A percentile compares a stretch with the other conserved stretches of the same genome.
Evolutionary conservation across 2,888 invertebrate genomes (phyloP).

Genomic region (Stenchaetothrips biformis): DNA sequence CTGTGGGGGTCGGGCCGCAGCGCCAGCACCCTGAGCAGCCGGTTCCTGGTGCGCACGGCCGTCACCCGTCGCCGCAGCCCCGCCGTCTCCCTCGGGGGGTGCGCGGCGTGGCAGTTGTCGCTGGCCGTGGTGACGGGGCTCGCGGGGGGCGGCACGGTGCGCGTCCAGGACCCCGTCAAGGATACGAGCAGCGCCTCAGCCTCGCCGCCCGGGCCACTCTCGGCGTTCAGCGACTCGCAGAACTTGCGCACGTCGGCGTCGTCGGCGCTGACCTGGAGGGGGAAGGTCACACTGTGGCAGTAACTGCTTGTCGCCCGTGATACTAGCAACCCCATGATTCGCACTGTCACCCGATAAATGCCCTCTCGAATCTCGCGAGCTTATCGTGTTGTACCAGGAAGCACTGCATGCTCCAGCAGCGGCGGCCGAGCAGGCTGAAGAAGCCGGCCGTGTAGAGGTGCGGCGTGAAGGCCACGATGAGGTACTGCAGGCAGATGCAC

Average conservation of each 20-base stretch:
- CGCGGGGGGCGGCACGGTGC: background rate
- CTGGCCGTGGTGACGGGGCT: background rate
- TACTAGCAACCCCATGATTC: too few relatives aligned
- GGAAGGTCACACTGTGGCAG: background rate
- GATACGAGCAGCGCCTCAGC: background rate
- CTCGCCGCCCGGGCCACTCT: background rate
- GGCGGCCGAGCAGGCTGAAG: background rate
- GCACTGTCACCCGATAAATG: too few relatives aligned
- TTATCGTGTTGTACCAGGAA: background rate
- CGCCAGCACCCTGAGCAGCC: conserved; percentile 3
- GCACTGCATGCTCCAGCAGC: conserved; percentile 6
- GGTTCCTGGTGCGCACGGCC: conserved; percentile 10
- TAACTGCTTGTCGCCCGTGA: too few relatives aligned
- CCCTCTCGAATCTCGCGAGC: too few relatives aligned
- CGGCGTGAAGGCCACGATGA: conserved; percentile 1
- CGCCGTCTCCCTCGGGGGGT: background rate
- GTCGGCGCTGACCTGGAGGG: background rate
- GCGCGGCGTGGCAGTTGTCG: conserved; percentile 3
- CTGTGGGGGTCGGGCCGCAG: background rate
- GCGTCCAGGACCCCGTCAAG: conserved; percentile 5
- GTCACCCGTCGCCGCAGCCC: background rate
- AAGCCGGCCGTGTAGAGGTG: background rate
- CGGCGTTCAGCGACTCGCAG: conserved; percentile 12
- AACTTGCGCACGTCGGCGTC: background rate
- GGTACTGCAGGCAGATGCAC: conserved; percentile 15